Conservation (phyloP, 2,888 invertebrate species). For the Phytoseiulus persimilis region DNA sequence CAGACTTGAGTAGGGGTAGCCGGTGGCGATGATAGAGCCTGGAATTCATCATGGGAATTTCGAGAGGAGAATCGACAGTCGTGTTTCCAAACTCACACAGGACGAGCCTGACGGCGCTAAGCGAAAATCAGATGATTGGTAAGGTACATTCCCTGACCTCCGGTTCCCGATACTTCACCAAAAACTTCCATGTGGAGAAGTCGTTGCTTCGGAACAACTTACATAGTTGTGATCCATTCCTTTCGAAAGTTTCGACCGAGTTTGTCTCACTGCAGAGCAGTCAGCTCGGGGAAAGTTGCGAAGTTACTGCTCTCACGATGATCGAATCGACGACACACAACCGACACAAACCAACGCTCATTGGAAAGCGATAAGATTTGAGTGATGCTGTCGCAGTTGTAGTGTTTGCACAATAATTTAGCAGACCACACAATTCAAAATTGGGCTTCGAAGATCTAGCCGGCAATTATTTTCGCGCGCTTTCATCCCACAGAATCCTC, state of each 20-base stretch:
- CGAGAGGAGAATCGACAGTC: no score
- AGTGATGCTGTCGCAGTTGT: neutral
- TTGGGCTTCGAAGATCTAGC: neutral
- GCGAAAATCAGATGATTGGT: no score
- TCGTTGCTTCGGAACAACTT: neutral
- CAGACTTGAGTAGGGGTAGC: neutral
- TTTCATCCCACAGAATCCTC: neutral
- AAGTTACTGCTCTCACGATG: neutral
- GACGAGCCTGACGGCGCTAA: no score
- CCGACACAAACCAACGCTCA: neutral
- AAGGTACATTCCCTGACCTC: no score
- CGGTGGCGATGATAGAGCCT: neutral
- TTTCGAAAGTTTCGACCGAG: neutral
- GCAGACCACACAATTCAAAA: neutral
- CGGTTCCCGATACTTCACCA: no score
- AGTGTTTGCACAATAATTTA: neutral
- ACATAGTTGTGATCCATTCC: neutral
- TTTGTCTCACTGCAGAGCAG: no score
- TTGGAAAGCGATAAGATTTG: neutral
- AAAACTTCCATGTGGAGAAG: no score
- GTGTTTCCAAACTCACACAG: no score
- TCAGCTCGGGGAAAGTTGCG: no score
- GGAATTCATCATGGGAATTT: no score
- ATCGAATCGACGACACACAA: neutral
- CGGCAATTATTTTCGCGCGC: neutral